Evolutionary conservation across 2,888 invertebrate genomes (phyloP).

Genomic region (Leptogaster cylindrica): DNA sequence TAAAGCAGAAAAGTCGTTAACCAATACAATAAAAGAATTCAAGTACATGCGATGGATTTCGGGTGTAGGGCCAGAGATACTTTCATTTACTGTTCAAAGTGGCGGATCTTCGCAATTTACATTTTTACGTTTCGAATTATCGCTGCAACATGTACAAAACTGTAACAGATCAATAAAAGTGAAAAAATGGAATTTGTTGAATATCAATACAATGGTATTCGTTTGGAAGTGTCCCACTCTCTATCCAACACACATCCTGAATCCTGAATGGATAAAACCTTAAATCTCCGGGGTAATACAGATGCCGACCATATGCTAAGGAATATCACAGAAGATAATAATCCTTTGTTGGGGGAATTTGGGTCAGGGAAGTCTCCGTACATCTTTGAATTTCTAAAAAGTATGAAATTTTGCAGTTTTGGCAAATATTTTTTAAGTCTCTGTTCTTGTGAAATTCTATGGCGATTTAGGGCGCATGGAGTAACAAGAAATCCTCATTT

Average conservation of each 20-base stretch:
- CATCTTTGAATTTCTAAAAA: not conserved
- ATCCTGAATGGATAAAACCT: not conserved
- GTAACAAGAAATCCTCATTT: too few species aligned
- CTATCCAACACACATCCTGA: slow-evolving; percentile 2
- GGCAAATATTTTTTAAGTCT: slow-evolving; percentile 13
- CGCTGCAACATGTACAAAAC: slow-evolving; percentile 3
- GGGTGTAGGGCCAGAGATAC: not conserved
- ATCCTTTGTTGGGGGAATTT: slow-evolving; percentile 19
- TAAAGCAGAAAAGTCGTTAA: slow-evolving; percentile 28
- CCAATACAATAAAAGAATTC: slow-evolving; percentile 11
- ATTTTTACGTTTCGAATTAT: slow-evolving; percentile 31
- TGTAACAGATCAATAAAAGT: slow-evolving; percentile 27
- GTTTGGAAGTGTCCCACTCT: slow-evolving; percentile 11
- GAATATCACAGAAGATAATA: slow-evolving; percentile 23
- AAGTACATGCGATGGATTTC: not conserved
- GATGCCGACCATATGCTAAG: slow-evolving; percentile 13
- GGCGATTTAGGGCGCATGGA: too few species aligned
- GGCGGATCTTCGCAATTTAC: slow-evolving; percentile 16
- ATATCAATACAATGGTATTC: slow-evolving; percentile 21
- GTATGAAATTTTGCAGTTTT: slow-evolving; percentile 11
- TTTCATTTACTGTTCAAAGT: not conserved
- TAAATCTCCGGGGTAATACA: slow-evolving; percentile 15
- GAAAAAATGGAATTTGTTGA: slow-evolving; percentile 29
- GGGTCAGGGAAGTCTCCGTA: not conserved
- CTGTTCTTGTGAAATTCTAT: too few species aligned